Evolutionary conservation across 2,113 vertebrate genomes (phyloP), one percentile per base, ranked within the genome.

Genomic region (Crotophaga sulcirostris): DNA sequence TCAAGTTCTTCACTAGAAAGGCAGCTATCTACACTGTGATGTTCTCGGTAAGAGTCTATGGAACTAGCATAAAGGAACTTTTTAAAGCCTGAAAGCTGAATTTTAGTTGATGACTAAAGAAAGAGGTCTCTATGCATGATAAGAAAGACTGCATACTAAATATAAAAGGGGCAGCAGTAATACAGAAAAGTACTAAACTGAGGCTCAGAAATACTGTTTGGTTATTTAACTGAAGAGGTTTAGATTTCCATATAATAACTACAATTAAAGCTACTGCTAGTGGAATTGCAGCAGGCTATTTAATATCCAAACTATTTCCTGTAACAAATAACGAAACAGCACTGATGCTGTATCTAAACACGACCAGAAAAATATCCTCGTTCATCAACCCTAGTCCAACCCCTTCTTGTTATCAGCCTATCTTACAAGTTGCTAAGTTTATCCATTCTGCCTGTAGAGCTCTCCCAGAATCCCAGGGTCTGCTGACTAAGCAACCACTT

Each of bases 311-410:
- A 77, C 47, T 74, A n/a, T 47, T 70, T 66, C 34, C 82, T 59
- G 29, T 38, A 21, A 18, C 74, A 72, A 70, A 25, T 21, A 24
- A 80, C 8, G 66, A 36, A 79, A 60, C 49, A 84, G 47, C 56
- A 55, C 9, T 54, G 28, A 74, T 18, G 12, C 1, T 1, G 0
- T 63, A 92, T 52, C 36, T 51, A 70, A 70, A 81, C 44, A 45
- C 2, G 16, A 38, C 55, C 15, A 62, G 45, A 62, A 62, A 85
- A 59, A 26, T 1, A 62, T 12, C 23, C 34, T 66, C 0, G 0
- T 21, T 56, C 47, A 70, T 33, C 38, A 83, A 83, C 12, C 6
- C 34, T n/a, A 26, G n/a, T 9, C 14, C 36, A 87, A 77, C 1
- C 4, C 9, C 12, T 74, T 67, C 33, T 20, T 69, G 31, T 58